Base-by-base conservation (phyloP, 1,140 invertebrate genomes). In the Lamellibrachia luymesi region DNA sequence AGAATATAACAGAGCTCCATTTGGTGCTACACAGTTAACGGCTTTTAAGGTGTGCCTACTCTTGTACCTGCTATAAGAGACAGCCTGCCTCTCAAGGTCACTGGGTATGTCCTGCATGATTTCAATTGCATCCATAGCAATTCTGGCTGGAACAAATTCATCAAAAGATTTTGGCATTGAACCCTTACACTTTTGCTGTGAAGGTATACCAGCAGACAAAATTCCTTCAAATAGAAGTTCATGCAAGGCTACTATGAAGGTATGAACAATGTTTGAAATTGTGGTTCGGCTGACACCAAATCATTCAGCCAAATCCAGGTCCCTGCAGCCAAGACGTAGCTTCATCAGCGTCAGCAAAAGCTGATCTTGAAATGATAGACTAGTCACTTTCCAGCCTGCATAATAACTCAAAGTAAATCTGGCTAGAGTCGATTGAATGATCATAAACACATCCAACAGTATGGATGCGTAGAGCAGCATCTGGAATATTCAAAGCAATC, bases 91-190 rank as follows among this genome's bases (percentile, higher is more conserved):
- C 13, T 91, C 51, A 50, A 91, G 91, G 6, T 91, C 91, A 91
- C 22, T 50, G 51, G n/a, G 91, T 50, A 91, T 91, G 22, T 91
- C 91, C 91, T 27, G 91, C 49, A 51, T 91, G 51, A 91, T 91
- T n/a, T 91, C 13, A 25, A n/a, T 91, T 10, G 91, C 22, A 91
- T 91, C 13, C 91, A 91, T 22, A 50, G 27, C 89, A 22, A 90
- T 22, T 90, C 89, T 90, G 27, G 89, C 89, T 22, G 22, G 1
- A 27, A 22, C 91, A 25, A 91, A 91, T 51, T 91, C 91, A 91
- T 91, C 91, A 91, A 91, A 91, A 13, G 91, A 91, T 91, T 91
- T 91, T 22, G 91, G 91, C 5, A 91, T 91, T 22, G 4, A n/a
- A 10, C 91, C 91, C 51, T 10, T 80, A 80, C 64, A 80, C 25